Evolutionary conservation across 2,113 vertebrate genomes (phyloP).

Genomic region (Calidris pugnax): DNA sequence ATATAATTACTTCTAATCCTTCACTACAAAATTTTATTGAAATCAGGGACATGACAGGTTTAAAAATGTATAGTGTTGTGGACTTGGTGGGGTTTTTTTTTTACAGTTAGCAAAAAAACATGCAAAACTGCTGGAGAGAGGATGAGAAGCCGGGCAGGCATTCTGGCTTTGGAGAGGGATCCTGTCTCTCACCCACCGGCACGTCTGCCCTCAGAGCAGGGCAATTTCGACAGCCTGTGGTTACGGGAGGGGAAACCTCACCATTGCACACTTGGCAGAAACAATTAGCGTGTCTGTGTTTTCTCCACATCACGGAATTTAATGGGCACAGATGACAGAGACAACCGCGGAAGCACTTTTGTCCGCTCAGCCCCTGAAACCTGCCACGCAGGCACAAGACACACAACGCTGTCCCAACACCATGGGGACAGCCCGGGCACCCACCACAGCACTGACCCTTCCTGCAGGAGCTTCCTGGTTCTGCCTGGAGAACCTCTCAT

Average conservation of each 20-base stretch:
- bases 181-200: fast-evolving
- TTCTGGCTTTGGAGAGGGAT: background rate
- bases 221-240: fast-evolving
- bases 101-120: background rate
- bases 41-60: background rate
- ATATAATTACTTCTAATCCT: background rate
- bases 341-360: background rate
- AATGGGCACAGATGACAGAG: fast-evolving
- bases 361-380: fast-evolving
- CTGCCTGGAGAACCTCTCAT: background rate
- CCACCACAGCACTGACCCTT: fast-evolving
- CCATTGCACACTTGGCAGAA: fast-evolving
- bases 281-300: fast-evolving
- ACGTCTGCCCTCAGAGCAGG: fast-evolving
- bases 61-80: background rate
- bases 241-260: fast-evolving
- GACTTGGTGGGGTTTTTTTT: background rate
- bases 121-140: fast-evolving
- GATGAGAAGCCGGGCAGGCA: background rate
- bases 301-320: fast-evolving
- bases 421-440: fast-evolving
- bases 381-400: fast-evolving
- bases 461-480: background rate
- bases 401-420: fast-evolving
- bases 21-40: background rate